Evolutionary conservation across 2,888 invertebrate species (phyloP), one percentile per base, ranked within the genome.

Genomic region (Cheilosia vulpina): DNA sequence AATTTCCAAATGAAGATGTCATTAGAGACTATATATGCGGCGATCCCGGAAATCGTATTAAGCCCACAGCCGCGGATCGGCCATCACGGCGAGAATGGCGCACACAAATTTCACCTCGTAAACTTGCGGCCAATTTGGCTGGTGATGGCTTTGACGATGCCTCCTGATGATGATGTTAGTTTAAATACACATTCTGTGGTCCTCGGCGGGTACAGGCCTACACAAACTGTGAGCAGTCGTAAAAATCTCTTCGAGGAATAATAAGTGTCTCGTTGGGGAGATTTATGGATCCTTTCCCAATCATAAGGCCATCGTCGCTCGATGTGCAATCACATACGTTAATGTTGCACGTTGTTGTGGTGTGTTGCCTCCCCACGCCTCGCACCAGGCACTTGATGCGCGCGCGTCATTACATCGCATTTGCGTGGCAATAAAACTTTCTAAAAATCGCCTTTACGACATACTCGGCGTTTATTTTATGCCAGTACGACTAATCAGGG

Each of bases 261-360:
- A 81, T 81, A 85, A 85, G 79, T 85, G 76, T 81, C 85, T 85
- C 81, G 85, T 85, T 85, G 81, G 57, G 76, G 76, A 85, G 85
- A 85, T 85, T 85, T 81, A 85, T 85, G 85, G 72, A 85, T 85
- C 85, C 85, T 85, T 81, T 85, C 85, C 66, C 85, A 85, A 85
- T 85, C 81, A 81, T 85, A 77, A 77, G 77, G 72, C 81, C 81
- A 77, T 81, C 66, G 69, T 76, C 72, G 58, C 60, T 76, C 76
- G 66, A 81, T 76, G 85, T 76, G 84, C 80, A 84, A 84, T 84
- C 80, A 84, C 69, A 75, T 45, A 75, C 52, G 52, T 76, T 80
- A 80, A 84, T 80, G 79, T 58, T 83, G 57, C 43, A 41, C 66
- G 53, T 38, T 38, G 47, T 4, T 43, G 15, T 43, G 43, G n/a